These are phyloP conservation scores for Drosophila neotestacea DNA, from an alignment of 2,888 invertebrate species.

Conservation along the genomic window DNA sequence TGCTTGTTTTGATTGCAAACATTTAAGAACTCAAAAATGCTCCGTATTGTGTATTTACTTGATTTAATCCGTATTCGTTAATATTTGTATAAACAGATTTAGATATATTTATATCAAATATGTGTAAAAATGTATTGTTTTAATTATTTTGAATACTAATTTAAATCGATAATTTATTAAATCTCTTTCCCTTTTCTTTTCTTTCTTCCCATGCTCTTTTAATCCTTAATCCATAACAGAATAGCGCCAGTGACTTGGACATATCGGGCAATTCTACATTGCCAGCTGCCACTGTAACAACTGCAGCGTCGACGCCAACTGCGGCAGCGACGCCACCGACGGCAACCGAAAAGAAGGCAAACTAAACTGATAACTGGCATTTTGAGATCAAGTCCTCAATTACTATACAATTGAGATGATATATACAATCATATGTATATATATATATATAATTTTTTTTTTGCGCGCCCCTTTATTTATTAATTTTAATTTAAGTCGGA, in stretches of 20 bases:
- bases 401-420: constrained; percentile 28
- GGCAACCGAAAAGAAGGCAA: constrained; percentile 56
- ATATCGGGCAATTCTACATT: constrained; percentile 33
- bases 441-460: constrained; percentile 35
- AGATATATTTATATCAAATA: no score
- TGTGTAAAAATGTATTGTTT: no score
- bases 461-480: constrained; percentile 43
- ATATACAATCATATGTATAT: constrained; percentile 5
- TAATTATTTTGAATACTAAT: no score
- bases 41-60: no score
- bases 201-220: not conserved
- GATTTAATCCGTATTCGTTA: no score
- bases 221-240: constrained; percentile 50
- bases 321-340: constrained; percentile 17
- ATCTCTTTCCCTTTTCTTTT: not conserved
- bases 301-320: constrained; percentile 7
- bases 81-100: no score
- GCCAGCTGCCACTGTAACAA: constrained; percentile 12
- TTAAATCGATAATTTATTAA: not conserved
- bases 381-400: constrained; percentile 39
- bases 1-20: no score
- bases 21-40: no score
- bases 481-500: constrained; percentile 58
- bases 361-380: constrained; percentile 54
- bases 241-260: constrained; percentile 80